Conservation (phyloP, 2,113 vertebrate species). For the Pterocles burchelli region DNA sequence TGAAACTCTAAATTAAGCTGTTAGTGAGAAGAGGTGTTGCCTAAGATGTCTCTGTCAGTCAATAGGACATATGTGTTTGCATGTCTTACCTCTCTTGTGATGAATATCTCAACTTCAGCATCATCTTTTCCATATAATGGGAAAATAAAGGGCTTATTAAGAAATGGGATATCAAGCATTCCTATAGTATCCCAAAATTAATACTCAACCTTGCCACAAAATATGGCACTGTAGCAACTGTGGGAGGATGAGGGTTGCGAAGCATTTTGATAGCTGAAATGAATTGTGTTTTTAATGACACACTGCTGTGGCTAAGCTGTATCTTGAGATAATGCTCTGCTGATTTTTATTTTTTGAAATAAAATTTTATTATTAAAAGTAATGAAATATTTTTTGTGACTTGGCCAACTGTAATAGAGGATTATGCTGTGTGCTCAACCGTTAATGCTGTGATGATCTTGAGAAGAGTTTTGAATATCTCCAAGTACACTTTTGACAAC, state of each 20-base stretch:
- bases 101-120: background rate
- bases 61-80: background rate
- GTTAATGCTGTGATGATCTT: background rate
- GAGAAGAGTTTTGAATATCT: background rate
- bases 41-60: background rate
- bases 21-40: background rate
- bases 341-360: constrained; percentile 12
- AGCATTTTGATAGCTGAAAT: background rate
- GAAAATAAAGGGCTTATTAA: background rate
- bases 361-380: background rate
- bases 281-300: background rate
- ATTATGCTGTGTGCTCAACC: background rate
- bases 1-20: background rate
- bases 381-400: background rate
- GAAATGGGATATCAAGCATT: background rate
- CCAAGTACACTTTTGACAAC: background rate
- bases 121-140: background rate
- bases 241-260: background rate
- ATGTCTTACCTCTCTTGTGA: background rate
- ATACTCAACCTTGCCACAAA: background rate
- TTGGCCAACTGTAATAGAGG: background rate
- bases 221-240: background rate
- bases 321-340: constrained; percentile 1
- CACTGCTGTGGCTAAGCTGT: background rate
- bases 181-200: background rate